Base-by-base conservation (phyloP, 2,888 invertebrate species). In the Elmis aenea region DNA sequence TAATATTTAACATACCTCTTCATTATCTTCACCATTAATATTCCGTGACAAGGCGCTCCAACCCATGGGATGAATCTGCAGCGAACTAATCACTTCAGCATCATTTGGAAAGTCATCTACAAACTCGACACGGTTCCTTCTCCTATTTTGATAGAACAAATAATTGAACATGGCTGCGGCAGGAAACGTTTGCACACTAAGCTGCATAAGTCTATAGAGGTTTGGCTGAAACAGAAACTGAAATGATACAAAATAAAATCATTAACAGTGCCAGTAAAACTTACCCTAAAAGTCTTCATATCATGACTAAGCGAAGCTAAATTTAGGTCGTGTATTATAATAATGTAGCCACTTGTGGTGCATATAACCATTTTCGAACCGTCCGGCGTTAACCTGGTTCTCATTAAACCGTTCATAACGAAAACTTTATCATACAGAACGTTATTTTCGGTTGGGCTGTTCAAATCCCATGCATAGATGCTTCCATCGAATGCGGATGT, bases 401-500 rank as follows among this genome's bases (percentile, higher is more conserved):
- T 72, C 89, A 91, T 90, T 52, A 91, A 64, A 1, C 76, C 79
- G 40, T 86, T 85, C 37, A 90, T 89, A 59, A 89, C 82, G 64
- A 94, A 92, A 6, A 91, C 85, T 60, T 86, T 79, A 58, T 85
- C 83, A 61, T 84, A 84, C 24, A 84, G 73, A 52, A 85, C 73
- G 50, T 83, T 85, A 56, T 77, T 81, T 61, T 88, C 88, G 1
- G 86, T 84, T 46, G 76, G 85, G 58, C 83, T 85, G 64, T 91
- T 91, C 15, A 94, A 86, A 61, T 94, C 90, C 95, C 95, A 95
- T 0, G 91, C 85, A 56, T 85, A 91, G 59, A 95, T 88, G 57
- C 86, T 87, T 8, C 93, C 93, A 66, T 95, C 94, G 60, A 94
- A 85, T 0, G 91, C 93, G 1, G 92, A 93, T 0, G 92, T 92